A percentile compares a stretch with the other conserved stretches of the same genome.
Evolutionary conservation across 2,888 invertebrate genomes (phyloP).

Genomic region (Sesia apiformis): DNA sequence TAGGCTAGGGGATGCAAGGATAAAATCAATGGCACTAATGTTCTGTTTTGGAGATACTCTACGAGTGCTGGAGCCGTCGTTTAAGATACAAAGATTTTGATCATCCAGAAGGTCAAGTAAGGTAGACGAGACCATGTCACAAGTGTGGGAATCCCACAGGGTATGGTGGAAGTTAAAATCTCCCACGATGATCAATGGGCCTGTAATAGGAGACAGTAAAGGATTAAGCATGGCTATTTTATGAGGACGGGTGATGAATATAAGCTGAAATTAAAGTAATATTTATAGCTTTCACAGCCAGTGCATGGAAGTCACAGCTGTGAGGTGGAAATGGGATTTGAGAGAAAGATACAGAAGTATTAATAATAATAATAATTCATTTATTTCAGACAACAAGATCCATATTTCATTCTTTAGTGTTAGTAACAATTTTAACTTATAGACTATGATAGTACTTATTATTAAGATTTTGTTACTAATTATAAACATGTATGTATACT

Average conservation of each 20-base stretch:
- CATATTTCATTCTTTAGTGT: too few species aligned
- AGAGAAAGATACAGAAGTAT: too few species aligned
- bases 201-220: background rate
- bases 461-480: too few species aligned
- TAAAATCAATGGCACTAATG: conserved; percentile 1
- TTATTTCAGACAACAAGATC: too few species aligned
- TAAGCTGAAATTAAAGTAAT: background rate
- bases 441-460: too few species aligned
- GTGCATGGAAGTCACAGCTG: background rate
- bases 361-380: too few species aligned
- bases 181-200: conserved; percentile 1
- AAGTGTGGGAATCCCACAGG: background rate
- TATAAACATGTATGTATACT: too few species aligned
- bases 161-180: conserved; percentile 1
- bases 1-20: background rate
- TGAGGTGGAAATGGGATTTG: conserved; percentile 4
- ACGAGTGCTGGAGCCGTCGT: conserved; percentile 3
- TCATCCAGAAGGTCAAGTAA: conserved; percentile 2
- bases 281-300: background rate
- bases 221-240: background rate
- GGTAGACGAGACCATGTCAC: background rate
- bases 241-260: background rate
- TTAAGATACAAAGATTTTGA: conserved; percentile 3
- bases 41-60: background rate
- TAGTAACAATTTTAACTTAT: too few species aligned